A percentile compares a stretch with the other conserved stretches of the same genome.
phyloP scores from a whole-genome alignment of 2,797 vertebrate species.

The Propithecus perrieri region DNA sequence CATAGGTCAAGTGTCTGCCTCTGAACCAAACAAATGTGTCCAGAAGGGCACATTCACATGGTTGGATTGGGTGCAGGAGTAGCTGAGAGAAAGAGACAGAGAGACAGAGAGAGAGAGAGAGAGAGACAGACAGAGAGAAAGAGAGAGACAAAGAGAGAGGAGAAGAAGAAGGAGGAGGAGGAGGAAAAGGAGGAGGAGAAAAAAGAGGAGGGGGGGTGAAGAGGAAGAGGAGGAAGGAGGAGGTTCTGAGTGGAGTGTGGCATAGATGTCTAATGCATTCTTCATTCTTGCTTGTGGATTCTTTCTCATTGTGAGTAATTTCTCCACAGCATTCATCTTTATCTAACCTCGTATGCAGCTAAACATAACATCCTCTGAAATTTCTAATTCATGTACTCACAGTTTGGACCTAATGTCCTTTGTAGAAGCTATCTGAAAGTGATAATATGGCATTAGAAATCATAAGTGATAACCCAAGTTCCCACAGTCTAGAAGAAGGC shows the following conservation, averaged over 20 bases:
- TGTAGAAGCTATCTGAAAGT: background rate
- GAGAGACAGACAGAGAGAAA: background rate
- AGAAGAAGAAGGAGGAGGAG: accelerated
- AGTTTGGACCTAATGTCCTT: background rate
- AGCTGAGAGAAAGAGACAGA: background rate
- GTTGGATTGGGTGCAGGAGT: background rate
- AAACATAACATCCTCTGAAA: background rate
- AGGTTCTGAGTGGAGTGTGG: background rate
- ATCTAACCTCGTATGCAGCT: background rate
- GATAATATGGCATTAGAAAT: background rate
- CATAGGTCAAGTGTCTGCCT: background rate
- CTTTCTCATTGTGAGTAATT: background rate
- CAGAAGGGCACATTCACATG: background rate
- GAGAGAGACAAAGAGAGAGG: background rate
- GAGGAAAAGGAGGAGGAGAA: background rate
- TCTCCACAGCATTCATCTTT: background rate
- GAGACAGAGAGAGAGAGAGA: accelerated
- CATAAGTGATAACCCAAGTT: background rate
- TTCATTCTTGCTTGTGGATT: background rate
- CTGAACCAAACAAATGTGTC: background rate
- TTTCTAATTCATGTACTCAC: background rate
- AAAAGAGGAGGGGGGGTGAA: too few species aligned
- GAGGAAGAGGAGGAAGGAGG: background rate
- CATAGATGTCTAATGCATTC: background rate
- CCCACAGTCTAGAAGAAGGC: background rate